phyloP scores from a whole-genome alignment of 2,888 invertebrate species.

The Dione vanillae region DNA sequence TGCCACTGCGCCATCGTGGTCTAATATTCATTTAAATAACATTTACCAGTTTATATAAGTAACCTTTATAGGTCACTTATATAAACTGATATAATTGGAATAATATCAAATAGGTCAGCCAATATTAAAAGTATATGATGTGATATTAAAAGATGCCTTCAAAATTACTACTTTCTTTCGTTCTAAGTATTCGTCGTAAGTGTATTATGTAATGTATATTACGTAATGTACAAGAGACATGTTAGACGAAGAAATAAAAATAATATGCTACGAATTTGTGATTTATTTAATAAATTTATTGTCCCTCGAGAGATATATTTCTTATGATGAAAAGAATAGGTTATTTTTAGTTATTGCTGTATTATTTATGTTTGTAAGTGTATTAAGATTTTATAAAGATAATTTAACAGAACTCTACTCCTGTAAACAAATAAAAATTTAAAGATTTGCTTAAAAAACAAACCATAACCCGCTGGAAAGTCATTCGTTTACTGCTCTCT shows the following conservation, averaged over 20 bases:
- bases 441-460: too few relatives aligned
- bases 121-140: constrained; percentile 8
- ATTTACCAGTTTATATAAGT: too few relatives aligned
- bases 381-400: too few relatives aligned
- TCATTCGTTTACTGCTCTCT: too few relatives aligned
- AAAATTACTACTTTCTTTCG: neutral
- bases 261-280: neutral
- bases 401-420: too few relatives aligned
- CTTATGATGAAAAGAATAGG: neutral
- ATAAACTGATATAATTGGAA: constrained; percentile 3
- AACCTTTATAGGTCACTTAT: too few relatives aligned
- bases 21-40: too few relatives aligned
- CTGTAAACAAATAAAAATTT: too few relatives aligned
- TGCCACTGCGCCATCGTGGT: too few relatives aligned
- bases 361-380: too few relatives aligned
- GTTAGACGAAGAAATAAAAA: neutral
- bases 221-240: neutral
- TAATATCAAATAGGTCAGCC: neutral
- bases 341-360: neutral
- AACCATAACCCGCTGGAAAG: too few relatives aligned
- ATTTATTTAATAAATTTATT: too few relatives aligned
- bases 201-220: constrained; percentile 5
- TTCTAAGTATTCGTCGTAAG: neutral
- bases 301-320: neutral
- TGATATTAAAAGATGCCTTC: neutral